A percentile compares a stretch with the other conserved stretches of the same genome.
Evolutionary conservation across 2,797 vertebrate species (phyloP).

Genomic region (Molossus alvarezi): DNA sequence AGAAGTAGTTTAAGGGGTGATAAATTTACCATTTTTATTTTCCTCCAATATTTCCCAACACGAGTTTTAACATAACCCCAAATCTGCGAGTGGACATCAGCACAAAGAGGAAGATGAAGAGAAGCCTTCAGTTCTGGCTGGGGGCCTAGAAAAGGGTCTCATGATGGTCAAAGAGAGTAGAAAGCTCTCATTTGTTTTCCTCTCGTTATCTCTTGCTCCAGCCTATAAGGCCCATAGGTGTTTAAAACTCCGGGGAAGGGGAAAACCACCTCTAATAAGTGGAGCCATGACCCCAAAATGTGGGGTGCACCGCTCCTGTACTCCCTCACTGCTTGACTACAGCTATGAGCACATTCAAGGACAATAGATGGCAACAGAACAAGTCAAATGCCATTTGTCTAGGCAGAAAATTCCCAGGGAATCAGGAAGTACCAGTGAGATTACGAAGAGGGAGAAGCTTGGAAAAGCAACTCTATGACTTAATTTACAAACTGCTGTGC

Average conservation of each 20-base stretch:
- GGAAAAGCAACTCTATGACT: not conserved
- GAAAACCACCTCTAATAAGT: not conserved
- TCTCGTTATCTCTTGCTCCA: not conserved
- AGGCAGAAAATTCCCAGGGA: not conserved
- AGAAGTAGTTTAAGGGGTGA: not conserved
- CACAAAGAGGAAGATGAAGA: not conserved
- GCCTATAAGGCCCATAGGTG: not conserved
- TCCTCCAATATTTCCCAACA: not conserved
- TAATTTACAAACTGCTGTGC: not conserved
- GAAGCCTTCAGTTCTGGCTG: not conserved
- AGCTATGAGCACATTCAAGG: not conserved
- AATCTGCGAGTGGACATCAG: not conserved
- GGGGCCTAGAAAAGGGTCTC: not conserved
- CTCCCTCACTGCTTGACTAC: not conserved
- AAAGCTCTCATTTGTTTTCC: not conserved
- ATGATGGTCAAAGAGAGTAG: not conserved
- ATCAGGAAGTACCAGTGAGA: not conserved
- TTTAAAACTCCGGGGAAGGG: not conserved
- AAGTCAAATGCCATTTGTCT: not conserved
- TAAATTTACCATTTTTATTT: not conserved
- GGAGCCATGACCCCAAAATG: not conserved
- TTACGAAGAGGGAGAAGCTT: not conserved
- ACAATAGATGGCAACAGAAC: not conserved
- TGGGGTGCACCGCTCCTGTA: not conserved
- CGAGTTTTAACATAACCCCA: not conserved